Evolutionary conservation across 2,888 invertebrate species (phyloP), one percentile per base, ranked within the genome.

Genomic region (Omphaloscelis lunosa): DNA sequence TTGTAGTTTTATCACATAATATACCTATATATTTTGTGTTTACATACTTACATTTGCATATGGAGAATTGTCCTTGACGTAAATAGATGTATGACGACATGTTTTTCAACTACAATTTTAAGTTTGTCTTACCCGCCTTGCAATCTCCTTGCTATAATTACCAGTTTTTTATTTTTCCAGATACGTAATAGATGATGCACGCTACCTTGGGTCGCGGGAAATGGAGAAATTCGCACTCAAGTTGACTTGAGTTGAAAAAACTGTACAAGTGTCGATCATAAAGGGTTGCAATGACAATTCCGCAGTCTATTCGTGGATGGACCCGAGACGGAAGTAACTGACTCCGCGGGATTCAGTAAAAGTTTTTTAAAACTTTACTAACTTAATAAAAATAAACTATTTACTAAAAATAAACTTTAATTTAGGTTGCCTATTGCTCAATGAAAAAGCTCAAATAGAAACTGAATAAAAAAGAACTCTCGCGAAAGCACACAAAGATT

Each of bases 101-200:
- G 20, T 8, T 53, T 53, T 23, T 23, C 23, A 51, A 51, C 51
- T 51, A 9, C 51, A 51, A 51, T 23, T 23, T 51, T 23, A 53
- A 53, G 23, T 53, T 23, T 23, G 2, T 23, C 59, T 59, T 27
- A 41, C 17, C 3, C 17, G 3, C 48, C 27, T 34, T 12, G 4
- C 8, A 34, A 20, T 39, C 12, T 67, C 48, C 39, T 41, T 58
- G 17, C 12, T 51, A 39, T 27, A 53, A 17, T n/a, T 20, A 71
- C 12, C 6, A 0, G 39, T 48, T n/a, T 29, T 61, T 41, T 65
- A n/a, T 56, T 71, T n/a, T 69, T 71, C 20, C 95, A 98, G 98
- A 90, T 98, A 98, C 92, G 97, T 98, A 63, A 97, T 97, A 77
- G 97, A 97, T 85, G 98, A 98, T 89, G 97, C 98, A 84, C 96